These are phyloP conservation scores for Cheilosia variabilis DNA, from an alignment of 2,888 invertebrate species.

Conservation along the genomic window DNA sequence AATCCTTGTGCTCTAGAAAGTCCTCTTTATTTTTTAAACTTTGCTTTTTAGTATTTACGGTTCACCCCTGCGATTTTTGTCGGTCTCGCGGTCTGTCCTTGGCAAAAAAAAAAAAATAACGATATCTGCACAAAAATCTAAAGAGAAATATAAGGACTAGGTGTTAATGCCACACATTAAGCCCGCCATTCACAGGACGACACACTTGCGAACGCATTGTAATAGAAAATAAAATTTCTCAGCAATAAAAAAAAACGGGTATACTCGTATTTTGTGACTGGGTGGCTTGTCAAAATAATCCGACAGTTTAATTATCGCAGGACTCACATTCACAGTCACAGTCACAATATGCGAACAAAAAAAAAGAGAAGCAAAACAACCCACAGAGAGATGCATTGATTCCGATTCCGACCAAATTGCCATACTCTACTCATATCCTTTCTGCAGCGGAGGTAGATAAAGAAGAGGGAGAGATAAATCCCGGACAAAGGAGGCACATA, in stretches of 20 bases:
- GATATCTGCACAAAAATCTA: conserved; percentile 14
- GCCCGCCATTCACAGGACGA: background rate
- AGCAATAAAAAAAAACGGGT: conserved; percentile 44
- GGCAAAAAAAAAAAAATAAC: conserved; percentile 32
- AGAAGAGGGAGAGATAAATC: conserved; percentile 31
- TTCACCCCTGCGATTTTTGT: conserved; percentile 34
- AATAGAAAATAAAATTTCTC: conserved; percentile 28
- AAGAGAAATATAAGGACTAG: conserved; percentile 9
- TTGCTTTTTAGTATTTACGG: conserved; percentile 22
- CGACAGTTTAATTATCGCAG: conserved; percentile 82
- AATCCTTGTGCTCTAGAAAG: conserved; percentile 55
- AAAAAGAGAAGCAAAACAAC: background rate
- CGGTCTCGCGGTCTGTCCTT: conserved; percentile 42
- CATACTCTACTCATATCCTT: conserved; percentile 18
- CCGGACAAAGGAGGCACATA: conserved; percentile 55
- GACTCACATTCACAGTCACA: conserved; percentile 29
- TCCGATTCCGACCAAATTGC: conserved; percentile 38
- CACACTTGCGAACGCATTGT: conserved; percentile 27
- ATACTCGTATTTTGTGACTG: conserved; percentile 70
- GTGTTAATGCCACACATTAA: conserved; percentile 70
- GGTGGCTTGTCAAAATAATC: conserved; percentile 82
- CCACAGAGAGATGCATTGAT: conserved; percentile 46
- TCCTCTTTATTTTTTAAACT: conserved; percentile 23
- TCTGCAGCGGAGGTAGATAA: background rate
- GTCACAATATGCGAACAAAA: conserved; percentile 5